A percentile compares a stretch with the other conserved stretches of the same genome.
These are phyloP conservation scores for Lutraria rhynchaena DNA, from an alignment of 1,140 invertebrate genomes.

Conservation along the genomic window DNA sequence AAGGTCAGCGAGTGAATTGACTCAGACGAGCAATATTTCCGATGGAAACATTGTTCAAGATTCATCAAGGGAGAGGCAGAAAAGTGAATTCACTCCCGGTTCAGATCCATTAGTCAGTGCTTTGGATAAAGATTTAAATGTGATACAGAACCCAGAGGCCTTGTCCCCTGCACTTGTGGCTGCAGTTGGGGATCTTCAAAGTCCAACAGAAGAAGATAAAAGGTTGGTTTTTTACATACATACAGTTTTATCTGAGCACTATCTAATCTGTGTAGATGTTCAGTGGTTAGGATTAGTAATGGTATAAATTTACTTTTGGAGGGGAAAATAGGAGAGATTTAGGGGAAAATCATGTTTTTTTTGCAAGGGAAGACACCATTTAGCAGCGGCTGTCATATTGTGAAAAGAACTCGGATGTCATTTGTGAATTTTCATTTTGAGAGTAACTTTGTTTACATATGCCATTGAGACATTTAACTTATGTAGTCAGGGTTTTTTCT, in stretches of 20 bases:
- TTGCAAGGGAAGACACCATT: too few relatives aligned
- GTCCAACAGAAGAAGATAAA: constrained; percentile 41
- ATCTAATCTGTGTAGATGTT: too few relatives aligned
- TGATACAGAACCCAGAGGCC: constrained; percentile 38
- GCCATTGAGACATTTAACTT: too few relatives aligned
- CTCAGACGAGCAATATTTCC: neutral
- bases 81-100: neutral
- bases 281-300: neutral
- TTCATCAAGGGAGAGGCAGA: neutral
- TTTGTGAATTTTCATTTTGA: too few relatives aligned
- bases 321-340: neutral
- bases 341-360: too few relatives aligned
- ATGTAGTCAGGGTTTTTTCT: too few relatives aligned
- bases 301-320: neutral
- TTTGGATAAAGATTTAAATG: constrained; percentile 51
- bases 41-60: neutral
- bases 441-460: too few relatives aligned
- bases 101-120: constrained; percentile 15
- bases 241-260: too few relatives aligned
- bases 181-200: constrained; percentile 45
- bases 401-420: too few relatives aligned
- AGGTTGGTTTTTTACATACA: constrained; percentile 22
- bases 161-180: constrained; percentile 52
- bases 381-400: too few relatives aligned
- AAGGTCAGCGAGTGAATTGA: neutral